Evolutionary conservation across 53 echinoderm and acorn worm species (phyloP), one percentile per base, ranked within the genome.

Genomic region (Apostichopus leukothele): DNA sequence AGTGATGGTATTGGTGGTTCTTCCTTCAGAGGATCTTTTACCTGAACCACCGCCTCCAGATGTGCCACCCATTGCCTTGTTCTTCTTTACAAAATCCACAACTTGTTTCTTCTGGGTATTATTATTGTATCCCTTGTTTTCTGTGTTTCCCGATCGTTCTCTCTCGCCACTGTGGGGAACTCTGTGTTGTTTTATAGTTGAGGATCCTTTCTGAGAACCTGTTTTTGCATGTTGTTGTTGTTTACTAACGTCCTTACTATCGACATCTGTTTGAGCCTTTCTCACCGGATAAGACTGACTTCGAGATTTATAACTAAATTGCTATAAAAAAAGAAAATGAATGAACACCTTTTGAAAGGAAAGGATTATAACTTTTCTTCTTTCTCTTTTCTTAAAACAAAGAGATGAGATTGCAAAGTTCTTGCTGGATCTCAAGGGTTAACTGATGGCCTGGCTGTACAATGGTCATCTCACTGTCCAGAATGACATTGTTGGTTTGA

Each of bases 251-350:
- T 88, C 90, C 51, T 89, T 85, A 12, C 60, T 71, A n/a, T 67
- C 60, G 10, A 22, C 81, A 60, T 54, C 52, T 51, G 67, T 85
- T 67, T 87, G 39, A 12, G 50, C 81, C 83, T 95, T 97, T 76
- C 97, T 79, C n/a, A 97, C 88, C 11, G 97, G 51, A 76, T 86
- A 95, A 25, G 73, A 50, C 79, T 97, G 97, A 0, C 83, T 89
- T 60, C 80, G 91, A 26, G 67, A 67, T 78, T 94, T 95, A 83
- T 97, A 97, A 9, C 95, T 78, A 90, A 97, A 97, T 95, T 97
- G 90, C 71, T 71, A n/a, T 3, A 16, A 71, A 6, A 57, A 57
- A 57, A 57, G 3, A 3, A 39, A 39, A 39, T 39, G 39, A 3
- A 39, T 39, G 39, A 39, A 39, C 39, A 39, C 3, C 39, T 39